Evolutionary conservation across 2,797 vertebrate genomes (phyloP), one percentile per base, ranked within the genome.

Genomic region (Lagocephalus sceleratus): DNA sequence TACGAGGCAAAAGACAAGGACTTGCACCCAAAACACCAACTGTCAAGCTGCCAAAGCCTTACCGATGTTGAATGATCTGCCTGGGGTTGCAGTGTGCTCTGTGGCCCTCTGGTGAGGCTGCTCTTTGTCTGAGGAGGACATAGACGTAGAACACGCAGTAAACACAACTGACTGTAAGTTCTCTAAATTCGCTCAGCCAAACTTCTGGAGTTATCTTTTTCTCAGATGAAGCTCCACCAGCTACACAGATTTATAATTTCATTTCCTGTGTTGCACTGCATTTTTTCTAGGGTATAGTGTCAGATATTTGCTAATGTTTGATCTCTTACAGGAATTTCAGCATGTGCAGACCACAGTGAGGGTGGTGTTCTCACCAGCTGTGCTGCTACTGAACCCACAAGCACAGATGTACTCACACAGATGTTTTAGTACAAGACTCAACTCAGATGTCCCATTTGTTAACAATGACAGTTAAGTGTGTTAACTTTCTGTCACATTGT

Each of bases 381-480:
- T 50, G 54, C 61, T 75, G 52, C 62, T 59, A 54, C 32, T 14
- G 16, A 75, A 80, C 80, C 79, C 71, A 84, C 85, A 78, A 64
- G 49, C 52, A 49, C 62, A 80, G 59, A 51, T 68, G 71, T 44
- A 35, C 10, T 14, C 19, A 17, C 47, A 39, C 57, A 71, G 53
- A 47, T 75, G 70, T 59, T 64, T 29, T 5, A 47, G 11, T 21
- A 32, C 0, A 44, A 3, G 16, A 5, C 2, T 2, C 43, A 22
- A 12, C 6, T 2, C 26, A 45, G 20, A 71, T 14, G 52, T 21
- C 3, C 1, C 22, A 39, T 3, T 22, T 2, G 14, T 42, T 23
- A 14, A 44, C 5, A 32, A 15, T 0, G 3, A 35, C 32, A 35
- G 11, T 14, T 35, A 14, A 45, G 57, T 25, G 38, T 20, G 26